A percentile compares a stretch with the other conserved stretches of the same genome.
phyloP scores from a whole-genome alignment of 2,888 invertebrate species.

The Neoitamus cyanurus region DNA sequence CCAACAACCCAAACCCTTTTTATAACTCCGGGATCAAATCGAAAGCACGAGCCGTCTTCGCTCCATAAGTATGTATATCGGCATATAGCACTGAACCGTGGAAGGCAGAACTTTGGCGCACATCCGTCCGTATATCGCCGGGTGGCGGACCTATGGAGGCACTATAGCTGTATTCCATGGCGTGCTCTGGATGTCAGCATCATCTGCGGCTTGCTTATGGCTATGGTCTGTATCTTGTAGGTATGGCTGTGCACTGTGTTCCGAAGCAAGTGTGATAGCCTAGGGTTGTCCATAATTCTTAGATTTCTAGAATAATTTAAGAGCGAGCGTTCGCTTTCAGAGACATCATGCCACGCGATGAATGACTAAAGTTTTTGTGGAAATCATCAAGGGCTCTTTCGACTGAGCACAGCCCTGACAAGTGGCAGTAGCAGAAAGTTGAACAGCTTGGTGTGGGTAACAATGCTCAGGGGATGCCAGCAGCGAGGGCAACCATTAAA shows the following conservation, averaged over 20 bases:
- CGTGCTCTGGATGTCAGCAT: constrained; percentile 55
- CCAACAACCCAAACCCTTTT: constrained; percentile 55
- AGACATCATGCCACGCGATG: constrained; percentile 33
- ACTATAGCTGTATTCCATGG: constrained; percentile 39
- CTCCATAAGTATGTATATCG: constrained; percentile 52
- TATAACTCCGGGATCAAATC: constrained; percentile 54
- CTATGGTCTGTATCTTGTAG: constrained; percentile 54
- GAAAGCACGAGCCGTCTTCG: constrained; percentile 56
- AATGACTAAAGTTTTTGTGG: constrained; percentile 45
- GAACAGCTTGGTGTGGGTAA: constrained; percentile 52
- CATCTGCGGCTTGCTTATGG: constrained; percentile 56
- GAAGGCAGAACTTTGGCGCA: constrained; percentile 22
- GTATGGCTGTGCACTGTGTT: constrained; percentile 38
- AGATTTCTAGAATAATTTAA: constrained; percentile 48
- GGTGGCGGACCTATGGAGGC: constrained; percentile 17
- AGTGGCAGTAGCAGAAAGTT: constrained; percentile 53
- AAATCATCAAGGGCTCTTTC: constrained; percentile 40
- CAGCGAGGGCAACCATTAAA: constrained; percentile 57
- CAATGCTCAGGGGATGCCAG: constrained; percentile 52
- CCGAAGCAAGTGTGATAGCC: constrained; percentile 41
- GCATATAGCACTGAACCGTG: constrained; percentile 29
- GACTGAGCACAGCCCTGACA: constrained; percentile 52
- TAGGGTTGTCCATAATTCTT: constrained; percentile 49
- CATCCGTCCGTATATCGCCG: not conserved
- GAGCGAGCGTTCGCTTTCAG: constrained; percentile 36